Percentiles rank a stretch among this genome's conserved stretches.
These are phyloP conservation scores for Chydorus sphaericus DNA, from an alignment of 2,888 invertebrate species.

Conservation along the genomic window DNA sequence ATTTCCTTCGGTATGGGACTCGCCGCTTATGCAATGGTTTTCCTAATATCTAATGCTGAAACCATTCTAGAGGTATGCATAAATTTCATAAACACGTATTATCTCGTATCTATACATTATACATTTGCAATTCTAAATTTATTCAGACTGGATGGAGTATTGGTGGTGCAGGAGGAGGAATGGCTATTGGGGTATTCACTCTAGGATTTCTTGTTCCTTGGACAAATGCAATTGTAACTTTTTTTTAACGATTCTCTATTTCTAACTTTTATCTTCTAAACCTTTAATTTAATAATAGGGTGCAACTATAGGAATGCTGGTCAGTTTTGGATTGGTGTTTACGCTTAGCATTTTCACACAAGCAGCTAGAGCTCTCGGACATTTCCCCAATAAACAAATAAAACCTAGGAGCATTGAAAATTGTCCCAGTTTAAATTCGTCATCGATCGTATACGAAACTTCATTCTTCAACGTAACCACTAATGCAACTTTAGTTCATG, in stretches of 20 bases:
- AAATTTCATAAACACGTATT: no score
- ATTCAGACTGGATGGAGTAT: constrained; percentile 40
- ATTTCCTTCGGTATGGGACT: constrained; percentile 55
- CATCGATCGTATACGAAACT: no score
- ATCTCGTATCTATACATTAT: no score
- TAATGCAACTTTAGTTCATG: no score
- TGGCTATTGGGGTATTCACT: constrained; percentile 70
- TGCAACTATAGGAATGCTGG: constrained; percentile 21
- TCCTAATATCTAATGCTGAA: constrained; percentile 70
- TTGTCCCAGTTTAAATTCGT: no score
- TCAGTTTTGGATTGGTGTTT: constrained; percentile 21
- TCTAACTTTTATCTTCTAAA: no score
- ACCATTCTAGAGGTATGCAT: constrained; percentile 64
- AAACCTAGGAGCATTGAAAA: not conserved
- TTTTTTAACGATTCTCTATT: no score
- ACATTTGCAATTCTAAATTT: no score
- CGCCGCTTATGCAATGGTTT: constrained; percentile 63
- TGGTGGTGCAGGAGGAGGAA: constrained; percentile 78
- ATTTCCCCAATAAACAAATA: not conserved
- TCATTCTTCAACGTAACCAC: no score
- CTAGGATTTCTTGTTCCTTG: constrained; percentile 79
- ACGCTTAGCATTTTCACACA: constrained; percentile 24
- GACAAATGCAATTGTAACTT: constrained; percentile 62
- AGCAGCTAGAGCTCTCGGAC: constrained; percentile 14
- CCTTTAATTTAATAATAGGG: no score